Percentiles rank a stretch among this genome's conserved stretches.
These are phyloP conservation scores for Zaprionus capensis DNA, from an alignment of 1,140 invertebrate genomes.

Conservation along the genomic window DNA sequence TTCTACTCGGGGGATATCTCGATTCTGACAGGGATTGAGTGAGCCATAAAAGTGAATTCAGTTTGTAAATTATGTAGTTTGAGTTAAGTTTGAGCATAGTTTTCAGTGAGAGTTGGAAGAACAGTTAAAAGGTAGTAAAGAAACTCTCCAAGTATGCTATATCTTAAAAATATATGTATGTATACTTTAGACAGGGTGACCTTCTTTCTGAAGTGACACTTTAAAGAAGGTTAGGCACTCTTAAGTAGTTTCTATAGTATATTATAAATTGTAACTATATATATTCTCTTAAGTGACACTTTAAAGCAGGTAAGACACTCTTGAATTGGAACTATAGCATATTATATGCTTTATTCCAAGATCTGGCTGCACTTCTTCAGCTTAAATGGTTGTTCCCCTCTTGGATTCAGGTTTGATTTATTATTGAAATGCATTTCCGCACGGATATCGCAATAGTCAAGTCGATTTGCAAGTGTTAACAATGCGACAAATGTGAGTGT, in stretches of 20 bases:
- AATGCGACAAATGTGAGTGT: constrained; percentile 46
- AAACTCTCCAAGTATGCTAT: background rate
- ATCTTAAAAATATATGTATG: background rate
- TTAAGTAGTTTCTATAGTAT: too few relatives aligned
- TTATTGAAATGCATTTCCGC: constrained; percentile 35
- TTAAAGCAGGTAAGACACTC: too few relatives aligned
- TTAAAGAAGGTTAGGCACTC: too few relatives aligned
- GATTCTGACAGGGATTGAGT: background rate
- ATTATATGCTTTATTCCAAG: background rate
- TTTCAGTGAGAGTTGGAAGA: background rate
- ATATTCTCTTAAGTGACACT: too few relatives aligned
- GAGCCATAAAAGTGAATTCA: background rate
- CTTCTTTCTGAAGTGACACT: too few relatives aligned
- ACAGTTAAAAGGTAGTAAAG: background rate
- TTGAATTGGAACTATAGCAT: background rate
- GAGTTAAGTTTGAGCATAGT: background rate
- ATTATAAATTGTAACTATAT: too few relatives aligned
- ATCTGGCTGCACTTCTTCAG: background rate
- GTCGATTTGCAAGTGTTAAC: constrained; percentile 72
- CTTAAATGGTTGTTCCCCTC: background rate
- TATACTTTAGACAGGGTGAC: too few relatives aligned
- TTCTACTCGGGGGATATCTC: background rate
- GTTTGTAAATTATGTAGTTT: background rate
- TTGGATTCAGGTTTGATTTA: constrained; percentile 5
- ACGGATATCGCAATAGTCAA: constrained; percentile 34